These are phyloP conservation scores for Patiria pectinifera DNA, from an alignment of 53 echinoderm and acorn worm genomes.

Conservation along the genomic window DNA sequence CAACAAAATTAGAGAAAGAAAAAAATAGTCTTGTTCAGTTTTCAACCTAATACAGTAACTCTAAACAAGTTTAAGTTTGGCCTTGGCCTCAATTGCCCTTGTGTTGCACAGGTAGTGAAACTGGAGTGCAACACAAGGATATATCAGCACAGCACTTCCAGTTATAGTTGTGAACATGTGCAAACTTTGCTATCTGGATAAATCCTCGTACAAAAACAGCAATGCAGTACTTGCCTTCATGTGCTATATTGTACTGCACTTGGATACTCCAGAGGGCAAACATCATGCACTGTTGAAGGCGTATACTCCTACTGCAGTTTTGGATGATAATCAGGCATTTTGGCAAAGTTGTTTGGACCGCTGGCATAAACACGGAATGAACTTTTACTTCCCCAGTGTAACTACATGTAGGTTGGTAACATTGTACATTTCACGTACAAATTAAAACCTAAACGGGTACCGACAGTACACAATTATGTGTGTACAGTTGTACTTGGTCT, in stretches of 20 bases:
- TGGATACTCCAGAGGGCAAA: no score
- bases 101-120: no score
- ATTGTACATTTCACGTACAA: no score
- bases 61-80: no score
- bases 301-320: no score
- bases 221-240: no score
- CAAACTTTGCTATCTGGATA: background rate
- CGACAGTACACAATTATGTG: background rate
- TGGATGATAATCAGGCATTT: background rate
- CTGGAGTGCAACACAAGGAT: no score
- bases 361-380: constrained; percentile 22
- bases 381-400: constrained; percentile 35
- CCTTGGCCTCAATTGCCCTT: no score
- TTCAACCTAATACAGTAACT: no score
- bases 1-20: background rate
- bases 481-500: background rate
- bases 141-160: background rate
- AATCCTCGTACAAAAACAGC: no score
- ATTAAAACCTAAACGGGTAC: no score
- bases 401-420: constrained; percentile 52
- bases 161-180: background rate
- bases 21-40: background rate
- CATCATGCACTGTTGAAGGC: no score
- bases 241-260: background rate
- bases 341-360: background rate